phyloP scores from a whole-genome alignment of 2,888 invertebrate species.

The Napeogenes sylphis region DNA sequence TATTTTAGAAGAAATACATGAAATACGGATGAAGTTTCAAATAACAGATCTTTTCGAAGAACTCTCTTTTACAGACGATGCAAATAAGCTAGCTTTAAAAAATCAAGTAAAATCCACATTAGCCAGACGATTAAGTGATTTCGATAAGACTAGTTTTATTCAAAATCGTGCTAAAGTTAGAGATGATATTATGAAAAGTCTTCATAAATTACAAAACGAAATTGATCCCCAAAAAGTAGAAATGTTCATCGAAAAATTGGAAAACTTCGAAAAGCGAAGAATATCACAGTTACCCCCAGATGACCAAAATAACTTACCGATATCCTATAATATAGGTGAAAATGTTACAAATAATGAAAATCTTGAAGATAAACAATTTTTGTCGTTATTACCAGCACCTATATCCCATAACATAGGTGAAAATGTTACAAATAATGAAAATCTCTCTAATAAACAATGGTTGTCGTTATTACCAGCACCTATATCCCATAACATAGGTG shows the following conservation, averaged over 20 bases:
- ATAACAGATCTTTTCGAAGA: constrained; percentile 43
- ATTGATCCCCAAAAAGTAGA: constrained; percentile 35
- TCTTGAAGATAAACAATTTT: constrained; percentile 13
- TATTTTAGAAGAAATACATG: constrained; percentile 36
- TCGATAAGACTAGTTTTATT: constrained; percentile 45
- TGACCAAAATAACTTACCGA: neutral
- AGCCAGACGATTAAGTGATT: constrained; percentile 45
- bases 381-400: constrained; percentile 15
- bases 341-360: constrained; percentile 5
- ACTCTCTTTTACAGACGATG: constrained; percentile 31
- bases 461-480: constrained; percentile 15
- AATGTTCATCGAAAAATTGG: constrained; percentile 43
- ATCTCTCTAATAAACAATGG: constrained; percentile 15
- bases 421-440: constrained; percentile 5
- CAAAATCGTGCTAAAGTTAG: constrained; percentile 45
- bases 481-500: neutral
- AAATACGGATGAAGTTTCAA: constrained; percentile 39
- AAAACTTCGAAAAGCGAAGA: constrained; percentile 38
- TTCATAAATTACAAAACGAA: constrained; percentile 41
- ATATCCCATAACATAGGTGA: neutral
- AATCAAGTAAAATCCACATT: constrained; percentile 40
- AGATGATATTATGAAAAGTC: constrained; percentile 40
- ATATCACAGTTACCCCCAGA: neutral
- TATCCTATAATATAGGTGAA: neutral
- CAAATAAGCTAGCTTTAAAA: constrained; percentile 27